Base-by-base conservation (phyloP, 2,113 vertebrate species). In the Laticauda colubrina region DNA sequence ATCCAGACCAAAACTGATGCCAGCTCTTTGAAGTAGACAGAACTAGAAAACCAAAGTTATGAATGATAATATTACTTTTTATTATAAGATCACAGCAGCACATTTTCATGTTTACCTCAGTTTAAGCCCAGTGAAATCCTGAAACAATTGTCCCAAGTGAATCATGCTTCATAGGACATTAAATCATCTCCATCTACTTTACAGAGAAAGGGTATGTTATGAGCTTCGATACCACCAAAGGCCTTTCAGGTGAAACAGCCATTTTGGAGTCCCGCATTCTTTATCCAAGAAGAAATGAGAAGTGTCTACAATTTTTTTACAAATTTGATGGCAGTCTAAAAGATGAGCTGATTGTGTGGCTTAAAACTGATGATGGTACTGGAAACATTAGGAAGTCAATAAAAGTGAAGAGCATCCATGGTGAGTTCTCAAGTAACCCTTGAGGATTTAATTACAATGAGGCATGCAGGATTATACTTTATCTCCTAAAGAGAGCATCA, bases 301-400 rank as follows among this genome's bases (percentile, higher is more conserved):
- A 99, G 95, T 99, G 99, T 92, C 98, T 99, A 59, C 98, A 99
- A 95, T 99, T 99, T 95, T 99, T 98, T 97, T 99, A 99, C 8
- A 99, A 97, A 96, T 98, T 98, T 97, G 98, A 98, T 0, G 98
- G 99, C 86, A 98, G 96, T 89, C 24, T 85, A 5, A 95, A 95
- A 29, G 98, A 99, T 95, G 97, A 39, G 57, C 97, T 99, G 2
- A 94, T 97, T 23, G 26, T 99, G 94, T 99, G 98, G 99, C 93
- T 98, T 92, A 98, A 97, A 90, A 97, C 96, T 85, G 98, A 99
- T n/a, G 99, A 99, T 15, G 96, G 98, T 90, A 98, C 98, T 0
- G 98, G 98, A 92, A 97, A 89, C 0, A 48, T 99, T 64, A 97
- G 98, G 85, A 98, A 95, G 94, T 93, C 98, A 96, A 97, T 94